Conservation (phyloP, 2,888 invertebrate genomes). For the Penaeus monodon region DNA sequence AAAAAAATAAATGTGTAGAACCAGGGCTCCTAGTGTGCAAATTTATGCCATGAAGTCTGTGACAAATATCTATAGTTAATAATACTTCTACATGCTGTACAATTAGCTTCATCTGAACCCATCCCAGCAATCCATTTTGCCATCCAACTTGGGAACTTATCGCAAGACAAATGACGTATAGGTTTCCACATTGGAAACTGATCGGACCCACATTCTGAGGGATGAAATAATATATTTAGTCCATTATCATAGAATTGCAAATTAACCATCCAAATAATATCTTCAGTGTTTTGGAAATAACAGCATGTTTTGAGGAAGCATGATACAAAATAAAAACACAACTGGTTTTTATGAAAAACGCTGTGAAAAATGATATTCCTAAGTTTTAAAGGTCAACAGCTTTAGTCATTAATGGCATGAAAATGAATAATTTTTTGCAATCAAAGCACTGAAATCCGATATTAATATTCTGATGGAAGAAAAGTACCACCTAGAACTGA, state of each 20-base stretch:
- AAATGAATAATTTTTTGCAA: too few relatives aligned
- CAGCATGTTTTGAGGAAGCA: not conserved
- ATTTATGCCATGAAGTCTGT: slow-evolving; percentile 10
- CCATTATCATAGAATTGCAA: not conserved
- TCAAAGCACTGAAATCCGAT: too few relatives aligned
- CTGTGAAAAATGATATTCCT: not conserved
- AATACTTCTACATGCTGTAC: slow-evolving; percentile 76
- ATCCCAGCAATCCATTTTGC: slow-evolving; percentile 83
- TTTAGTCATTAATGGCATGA: too few relatives aligned
- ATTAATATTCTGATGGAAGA: too few relatives aligned
- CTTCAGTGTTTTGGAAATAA: too few relatives aligned
- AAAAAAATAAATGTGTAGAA: slow-evolving; percentile 46
- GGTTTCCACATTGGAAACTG: slow-evolving; percentile 82
- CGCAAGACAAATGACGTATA: slow-evolving; percentile 81
- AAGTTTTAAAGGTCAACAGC: too few relatives aligned
- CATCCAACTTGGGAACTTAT: slow-evolving; percentile 79
- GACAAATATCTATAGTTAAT: not conserved
- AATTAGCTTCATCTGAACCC: slow-evolving; percentile 81
- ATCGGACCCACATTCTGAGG: slow-evolving; percentile 66
- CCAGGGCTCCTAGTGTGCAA: slow-evolving; percentile 38
- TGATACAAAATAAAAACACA: not conserved
- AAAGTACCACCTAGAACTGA: too few relatives aligned
- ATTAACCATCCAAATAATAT: not conserved
- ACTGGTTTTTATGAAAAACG: not conserved
- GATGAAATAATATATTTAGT: slow-evolving; percentile 25